phyloP scores from a whole-genome alignment of 2,888 invertebrate genomes.

The Nematopogon swammerdamellus region DNA sequence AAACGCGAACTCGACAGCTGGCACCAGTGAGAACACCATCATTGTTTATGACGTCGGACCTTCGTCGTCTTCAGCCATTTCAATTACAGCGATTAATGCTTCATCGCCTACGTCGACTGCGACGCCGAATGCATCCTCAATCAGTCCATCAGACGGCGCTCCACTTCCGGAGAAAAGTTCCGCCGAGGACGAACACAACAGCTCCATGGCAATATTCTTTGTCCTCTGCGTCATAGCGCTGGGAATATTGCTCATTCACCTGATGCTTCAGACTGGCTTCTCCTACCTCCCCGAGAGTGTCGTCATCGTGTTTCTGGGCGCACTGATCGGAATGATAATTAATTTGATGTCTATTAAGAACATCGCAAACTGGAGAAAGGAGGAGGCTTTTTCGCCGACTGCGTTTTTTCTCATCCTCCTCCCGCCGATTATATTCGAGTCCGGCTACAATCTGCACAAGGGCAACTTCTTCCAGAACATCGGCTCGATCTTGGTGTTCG shows the following conservation, averaged over 20 bases:
- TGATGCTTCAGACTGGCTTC: constrained; percentile 92
- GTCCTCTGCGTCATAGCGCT: constrained; percentile 92
- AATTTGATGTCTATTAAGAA: constrained; percentile 86
- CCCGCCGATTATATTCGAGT: constrained; percentile 99
- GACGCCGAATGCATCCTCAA: constrained; percentile 34
- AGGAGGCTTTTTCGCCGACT: constrained; percentile 97
- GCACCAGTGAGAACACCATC: constrained; percentile 26
- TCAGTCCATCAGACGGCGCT: constrained; percentile 70
- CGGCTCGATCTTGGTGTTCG: constrained; percentile 97
- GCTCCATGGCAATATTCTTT: constrained; percentile 97
- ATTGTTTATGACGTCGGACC: constrained; percentile 31
- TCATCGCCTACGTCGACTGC: constrained; percentile 20
- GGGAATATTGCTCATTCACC: constrained; percentile 91
- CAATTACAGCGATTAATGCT: constrained; percentile 29
- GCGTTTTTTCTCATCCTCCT: constrained; percentile 95
- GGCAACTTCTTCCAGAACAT: constrained; percentile 97
- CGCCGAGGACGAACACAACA: constrained; percentile 94
- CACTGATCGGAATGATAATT: constrained; percentile 85
- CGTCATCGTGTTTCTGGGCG: constrained; percentile 93
- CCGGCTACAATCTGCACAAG: constrained; percentile 98
- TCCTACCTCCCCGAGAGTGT: constrained; percentile 97
- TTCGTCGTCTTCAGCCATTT: constrained; percentile 28
- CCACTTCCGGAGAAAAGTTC: constrained; percentile 84
- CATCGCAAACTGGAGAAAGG: constrained; percentile 93
- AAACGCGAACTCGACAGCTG: background rate